These are phyloP conservation scores for Anoura caudifer DNA, from an alignment of 2,113 vertebrate species.

Conservation along the genomic window DNA sequence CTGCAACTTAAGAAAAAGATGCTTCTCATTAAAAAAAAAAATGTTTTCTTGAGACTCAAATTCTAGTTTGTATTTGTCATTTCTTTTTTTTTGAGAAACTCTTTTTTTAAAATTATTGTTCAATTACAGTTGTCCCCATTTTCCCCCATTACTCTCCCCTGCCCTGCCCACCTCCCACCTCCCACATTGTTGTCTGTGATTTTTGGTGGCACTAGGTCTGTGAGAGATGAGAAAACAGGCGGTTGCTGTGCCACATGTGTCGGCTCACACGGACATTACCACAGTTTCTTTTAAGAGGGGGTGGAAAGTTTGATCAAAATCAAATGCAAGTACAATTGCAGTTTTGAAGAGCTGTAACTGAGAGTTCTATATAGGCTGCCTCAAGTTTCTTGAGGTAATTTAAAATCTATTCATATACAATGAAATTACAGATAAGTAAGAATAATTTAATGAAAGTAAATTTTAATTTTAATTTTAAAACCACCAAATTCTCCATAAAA, in stretches of 20 bases:
- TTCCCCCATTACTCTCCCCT: no score
- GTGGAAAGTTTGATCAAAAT: neutral
- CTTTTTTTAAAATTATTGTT: no score
- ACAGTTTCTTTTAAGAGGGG: neutral
- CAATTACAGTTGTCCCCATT: no score
- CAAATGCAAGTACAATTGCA: neutral
- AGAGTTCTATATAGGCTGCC: neutral
- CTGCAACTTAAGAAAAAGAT: neutral
- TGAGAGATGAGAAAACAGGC: neutral
- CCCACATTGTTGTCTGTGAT: neutral
- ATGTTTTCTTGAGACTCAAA: neutral
- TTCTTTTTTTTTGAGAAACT: no score
- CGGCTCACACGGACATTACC: neutral
- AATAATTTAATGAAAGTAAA: neutral
- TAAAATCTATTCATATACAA: neutral
- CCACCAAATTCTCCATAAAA: neutral
- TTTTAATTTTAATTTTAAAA: slow-evolving; percentile 20
- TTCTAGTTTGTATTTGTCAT: neutral
- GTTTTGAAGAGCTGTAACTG: neutral
- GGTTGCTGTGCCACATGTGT: neutral
- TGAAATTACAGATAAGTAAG: slow-evolving; percentile 1
- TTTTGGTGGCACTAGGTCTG: neutral
- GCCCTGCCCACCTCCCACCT: no score
- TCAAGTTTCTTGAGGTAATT: neutral
- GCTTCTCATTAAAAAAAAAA: neutral